Evolutionary conservation across 2,797 vertebrate species (phyloP).

Genomic region (Acridotheres tristis): DNA sequence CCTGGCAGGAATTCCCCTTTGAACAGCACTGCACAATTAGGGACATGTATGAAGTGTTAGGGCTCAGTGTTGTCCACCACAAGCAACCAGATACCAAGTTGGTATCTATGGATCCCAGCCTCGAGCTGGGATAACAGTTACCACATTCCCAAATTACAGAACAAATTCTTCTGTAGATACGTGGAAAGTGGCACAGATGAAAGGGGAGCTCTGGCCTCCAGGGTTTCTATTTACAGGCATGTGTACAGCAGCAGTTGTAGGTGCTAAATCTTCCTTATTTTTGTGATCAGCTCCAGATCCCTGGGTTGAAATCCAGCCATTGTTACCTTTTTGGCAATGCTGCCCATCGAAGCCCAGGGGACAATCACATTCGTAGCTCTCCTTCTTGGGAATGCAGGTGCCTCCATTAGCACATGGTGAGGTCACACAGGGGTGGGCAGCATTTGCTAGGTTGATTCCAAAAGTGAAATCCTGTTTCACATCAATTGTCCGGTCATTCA

Average conservation of each 20-base stretch:
- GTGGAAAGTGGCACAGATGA: background rate
- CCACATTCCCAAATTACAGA: background rate
- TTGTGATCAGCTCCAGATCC: background rate
- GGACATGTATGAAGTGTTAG: background rate
- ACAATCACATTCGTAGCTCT: slow-evolving; percentile 94
- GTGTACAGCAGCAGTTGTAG: background rate
- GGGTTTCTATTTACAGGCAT: background rate
- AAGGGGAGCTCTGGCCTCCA: background rate
- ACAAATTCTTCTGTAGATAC: background rate
- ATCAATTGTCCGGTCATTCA: slow-evolving; percentile 88
- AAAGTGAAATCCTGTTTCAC: slow-evolving; percentile 79
- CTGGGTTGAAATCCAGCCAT: background rate
- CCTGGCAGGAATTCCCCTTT: background rate
- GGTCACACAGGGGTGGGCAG: slow-evolving; percentile 86
- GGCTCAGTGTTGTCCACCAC: background rate
- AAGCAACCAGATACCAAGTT: background rate
- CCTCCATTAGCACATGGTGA: slow-evolving; percentile 90
- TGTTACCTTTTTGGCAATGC: slow-evolving; percentile 94
- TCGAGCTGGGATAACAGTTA: background rate
- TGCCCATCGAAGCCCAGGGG: slow-evolving; percentile 91
- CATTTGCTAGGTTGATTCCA: slow-evolving; percentile 89
- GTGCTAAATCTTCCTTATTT: background rate
- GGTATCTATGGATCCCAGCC: background rate
- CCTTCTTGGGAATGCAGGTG: slow-evolving; percentile 89
- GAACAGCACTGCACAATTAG: background rate